These are phyloP conservation scores for Drosophila kuntzei DNA, from an alignment of 2,888 invertebrate species.

Conservation along the genomic window DNA sequence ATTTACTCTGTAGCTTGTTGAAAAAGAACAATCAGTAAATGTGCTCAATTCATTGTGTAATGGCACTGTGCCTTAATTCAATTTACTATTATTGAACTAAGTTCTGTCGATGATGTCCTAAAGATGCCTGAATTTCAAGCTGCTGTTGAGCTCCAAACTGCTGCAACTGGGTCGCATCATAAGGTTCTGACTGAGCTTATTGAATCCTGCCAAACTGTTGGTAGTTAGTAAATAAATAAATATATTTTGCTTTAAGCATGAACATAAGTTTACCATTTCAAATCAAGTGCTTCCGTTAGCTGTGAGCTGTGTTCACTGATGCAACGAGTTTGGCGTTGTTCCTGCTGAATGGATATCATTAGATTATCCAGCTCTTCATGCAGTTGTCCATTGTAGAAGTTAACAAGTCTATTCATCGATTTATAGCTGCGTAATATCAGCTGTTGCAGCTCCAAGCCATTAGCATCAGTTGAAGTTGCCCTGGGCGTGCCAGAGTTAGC, in stretches of 20 bases:
- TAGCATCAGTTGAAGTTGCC: conserved; percentile 18
- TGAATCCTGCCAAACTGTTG: conserved; percentile 29
- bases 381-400: conserved; percentile 43
- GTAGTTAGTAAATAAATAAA: neutral
- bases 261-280: conserved; percentile 28
- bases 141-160: conserved; percentile 32
- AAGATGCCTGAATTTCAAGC: conserved; percentile 15
- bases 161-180: conserved; percentile 35
- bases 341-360: conserved; percentile 10
- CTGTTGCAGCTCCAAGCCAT: conserved; percentile 29
- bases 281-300: conserved; percentile 39
- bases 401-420: conserved; percentile 34
- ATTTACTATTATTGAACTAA: neutral
- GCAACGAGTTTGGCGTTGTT: conserved; percentile 11
- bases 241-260: neutral
- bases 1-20: conserved; percentile 9
- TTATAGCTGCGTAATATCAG: conserved; percentile 38
- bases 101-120: conserved; percentile 1
- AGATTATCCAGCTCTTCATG: conserved; percentile 32
- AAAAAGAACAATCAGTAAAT: neutral
- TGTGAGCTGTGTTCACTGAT: conserved; percentile 39
- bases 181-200: conserved; percentile 4
- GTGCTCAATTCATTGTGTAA: neutral
- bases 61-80: neutral
- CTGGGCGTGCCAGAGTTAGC: conserved; percentile 29